phyloP scores from a whole-genome alignment of 2,797 vertebrate species.

The Cetoscarus ocellatus region DNA sequence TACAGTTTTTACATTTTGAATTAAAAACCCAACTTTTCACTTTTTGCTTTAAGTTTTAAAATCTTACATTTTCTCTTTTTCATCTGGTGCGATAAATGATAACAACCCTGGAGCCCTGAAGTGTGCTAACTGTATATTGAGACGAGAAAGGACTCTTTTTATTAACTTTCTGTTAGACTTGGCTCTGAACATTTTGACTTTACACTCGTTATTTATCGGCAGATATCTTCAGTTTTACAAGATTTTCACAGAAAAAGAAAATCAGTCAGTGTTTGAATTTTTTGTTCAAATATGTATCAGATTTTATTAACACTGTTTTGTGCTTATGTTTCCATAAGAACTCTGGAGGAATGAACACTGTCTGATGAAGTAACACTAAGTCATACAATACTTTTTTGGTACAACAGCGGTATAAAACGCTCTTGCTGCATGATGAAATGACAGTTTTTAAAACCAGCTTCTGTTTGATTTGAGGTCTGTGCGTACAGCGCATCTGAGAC shows the following conservation, averaged over 20 bases:
- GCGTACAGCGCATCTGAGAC: constrained; percentile 24
- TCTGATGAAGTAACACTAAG: constrained; percentile 17
- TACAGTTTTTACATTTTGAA: too few species aligned
- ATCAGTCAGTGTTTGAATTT: not conserved
- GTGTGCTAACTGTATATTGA: too few species aligned
- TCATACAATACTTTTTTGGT: constrained; percentile 10
- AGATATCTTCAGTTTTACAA: not conserved
- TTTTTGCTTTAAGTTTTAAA: too few species aligned
- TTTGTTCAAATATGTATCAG: constrained; percentile 29
- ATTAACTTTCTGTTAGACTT: too few species aligned
- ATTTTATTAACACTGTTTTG: constrained; percentile 69
- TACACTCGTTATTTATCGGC: too few species aligned
- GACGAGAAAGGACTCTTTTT: too few species aligned
- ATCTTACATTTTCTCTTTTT: too few species aligned
- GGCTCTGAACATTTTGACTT: too few species aligned
- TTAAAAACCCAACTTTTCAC: too few species aligned
- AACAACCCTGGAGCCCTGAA: too few species aligned
- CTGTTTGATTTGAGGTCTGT: constrained; percentile 39
- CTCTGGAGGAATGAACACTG: constrained; percentile 28
- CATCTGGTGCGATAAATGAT: too few species aligned
- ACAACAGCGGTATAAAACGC: constrained; percentile 43
- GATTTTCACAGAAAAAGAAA: not conserved
- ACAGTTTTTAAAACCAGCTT: constrained; percentile 30
- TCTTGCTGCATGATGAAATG: constrained; percentile 26
- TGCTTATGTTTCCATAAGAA: constrained; percentile 38